A percentile compares a stretch with the other conserved stretches of the same genome.
These are phyloP conservation scores for Hippocampus abdominalis DNA, from an alignment of 2,113 vertebrate genomes.

Conservation along the genomic window DNA sequence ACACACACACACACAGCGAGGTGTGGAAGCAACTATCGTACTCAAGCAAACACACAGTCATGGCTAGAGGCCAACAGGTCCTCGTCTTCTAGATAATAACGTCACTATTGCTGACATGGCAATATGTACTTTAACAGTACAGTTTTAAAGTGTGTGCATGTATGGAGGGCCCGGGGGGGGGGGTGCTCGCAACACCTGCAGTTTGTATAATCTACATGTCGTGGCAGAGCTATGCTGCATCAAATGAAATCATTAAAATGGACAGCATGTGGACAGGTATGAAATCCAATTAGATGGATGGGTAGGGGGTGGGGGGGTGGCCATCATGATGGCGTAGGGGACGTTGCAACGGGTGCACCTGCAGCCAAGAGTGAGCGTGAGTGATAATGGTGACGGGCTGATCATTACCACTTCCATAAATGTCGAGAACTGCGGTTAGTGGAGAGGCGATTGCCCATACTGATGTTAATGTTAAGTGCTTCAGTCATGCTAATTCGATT, in stretches of 20 bases:
- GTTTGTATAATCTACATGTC: slow-evolving; percentile 33
- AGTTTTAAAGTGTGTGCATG: background rate
- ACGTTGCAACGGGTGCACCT: background rate
- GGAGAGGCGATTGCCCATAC: slow-evolving; percentile 38
- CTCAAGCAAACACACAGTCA: too few species aligned
- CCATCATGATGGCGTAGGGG: background rate
- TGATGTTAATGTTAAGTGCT: slow-evolving; percentile 55
- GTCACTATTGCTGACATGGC: slow-evolving; percentile 40
- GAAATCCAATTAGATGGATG: background rate
- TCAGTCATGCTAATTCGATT: slow-evolving; percentile 58
- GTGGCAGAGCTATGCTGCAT: slow-evolving; percentile 23
- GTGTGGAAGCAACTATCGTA: too few species aligned
- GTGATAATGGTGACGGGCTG: slow-evolving; percentile 26
- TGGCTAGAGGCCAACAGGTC: too few species aligned
- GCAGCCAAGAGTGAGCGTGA: background rate
- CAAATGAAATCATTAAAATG: slow-evolving; percentile 37
- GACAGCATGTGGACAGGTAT: slow-evolving; percentile 13
- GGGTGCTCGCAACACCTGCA: slow-evolving; percentile 23
- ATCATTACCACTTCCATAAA: slow-evolving; percentile 53
- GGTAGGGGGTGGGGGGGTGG: background rate
- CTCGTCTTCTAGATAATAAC: too few species aligned
- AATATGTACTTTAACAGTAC: too few species aligned
- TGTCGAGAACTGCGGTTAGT: slow-evolving; percentile 46
- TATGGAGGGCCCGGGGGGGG: background rate
- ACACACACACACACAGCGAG: background rate